Base-by-base conservation (phyloP, 2,888 invertebrate genomes). In the Ferrisia virgata region DNA sequence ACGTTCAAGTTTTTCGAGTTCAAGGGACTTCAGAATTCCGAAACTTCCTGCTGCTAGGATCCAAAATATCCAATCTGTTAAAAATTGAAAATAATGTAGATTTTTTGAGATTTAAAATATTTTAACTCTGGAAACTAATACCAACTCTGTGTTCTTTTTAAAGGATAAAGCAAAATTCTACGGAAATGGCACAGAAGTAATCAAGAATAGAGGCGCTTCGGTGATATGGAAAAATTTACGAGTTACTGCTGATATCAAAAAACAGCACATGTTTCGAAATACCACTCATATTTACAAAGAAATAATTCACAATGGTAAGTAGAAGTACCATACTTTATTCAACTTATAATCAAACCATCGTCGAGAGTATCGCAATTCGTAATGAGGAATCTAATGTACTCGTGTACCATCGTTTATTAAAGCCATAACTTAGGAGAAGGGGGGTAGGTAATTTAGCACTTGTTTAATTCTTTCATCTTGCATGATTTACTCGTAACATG, bases 231-330 rank as follows among this genome's bases (percentile, higher is more conserved):
- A 84, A 79, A 79, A 79, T 79, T 58, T 84, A 18, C 9, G n/a
- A 78, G 84, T 84, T 28, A 84, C 79, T n/a, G 84, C 84, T n/a
- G 39, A 40, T 22, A 84, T 84, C 36, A 79, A 84, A 39, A 84
- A 84, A 25, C 28, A 47, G 18, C 79, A 31, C 31, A 5, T 80
- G n/a, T n/a, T 84, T 40, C 31, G 31, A n/a, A 25, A n/a, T 5
- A 28, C 79, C 1, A 28, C 33, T 13, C 64, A 79, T 22, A 18
- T 36, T 22, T 22, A 58, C 11, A 84, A 84, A 69, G 79, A 84
- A 39, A 79, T 84, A 2, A 79, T 84, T 40, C 79, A 84, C 11
- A 69, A 79, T 69, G 79, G 84, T 84, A 15, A 79, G 80, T 47
- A 47, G n/a, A 15, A 22, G 28, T 79, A 2, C 3, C 3, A 6